phyloP scores from a whole-genome alignment of 2,888 invertebrate species.

The Lamellibrachia satsuma region DNA sequence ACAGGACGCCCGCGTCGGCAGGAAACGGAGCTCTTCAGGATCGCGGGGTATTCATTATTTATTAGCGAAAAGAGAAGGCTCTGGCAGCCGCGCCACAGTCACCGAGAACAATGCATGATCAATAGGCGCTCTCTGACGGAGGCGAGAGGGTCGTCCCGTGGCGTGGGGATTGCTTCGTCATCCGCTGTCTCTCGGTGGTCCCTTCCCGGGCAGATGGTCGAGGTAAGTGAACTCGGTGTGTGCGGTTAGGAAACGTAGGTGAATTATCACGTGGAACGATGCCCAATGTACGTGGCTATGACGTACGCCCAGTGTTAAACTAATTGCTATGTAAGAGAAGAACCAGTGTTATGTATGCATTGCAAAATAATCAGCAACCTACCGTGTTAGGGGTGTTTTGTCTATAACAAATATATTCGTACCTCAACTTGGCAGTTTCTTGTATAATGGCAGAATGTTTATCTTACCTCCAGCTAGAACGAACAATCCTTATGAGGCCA shows the following conservation, averaged over 20 bases:
- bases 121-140: neutral
- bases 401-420: too few species aligned
- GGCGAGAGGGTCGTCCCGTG: neutral
- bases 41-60: neutral
- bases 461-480: neutral
- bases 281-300: neutral
- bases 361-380: neutral
- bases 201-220: neutral
- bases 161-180: neutral
- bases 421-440: neutral
- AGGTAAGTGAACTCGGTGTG: neutral
- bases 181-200: neutral
- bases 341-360: neutral
- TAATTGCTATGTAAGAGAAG: neutral
- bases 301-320: neutral
- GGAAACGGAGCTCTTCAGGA: conserved; percentile 9
- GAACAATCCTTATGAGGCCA: neutral
- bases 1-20: neutral
- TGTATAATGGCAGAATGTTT: neutral
- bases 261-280: neutral
- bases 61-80: neutral
- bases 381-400: too few species aligned
- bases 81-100: neutral
- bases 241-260: neutral
- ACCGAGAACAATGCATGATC: conserved; percentile 10